Evolutionary conservation across 2,113 vertebrate species (phyloP), one percentile per base, ranked within the genome.

Genomic region (Chascanopsetta lugubris): DNA sequence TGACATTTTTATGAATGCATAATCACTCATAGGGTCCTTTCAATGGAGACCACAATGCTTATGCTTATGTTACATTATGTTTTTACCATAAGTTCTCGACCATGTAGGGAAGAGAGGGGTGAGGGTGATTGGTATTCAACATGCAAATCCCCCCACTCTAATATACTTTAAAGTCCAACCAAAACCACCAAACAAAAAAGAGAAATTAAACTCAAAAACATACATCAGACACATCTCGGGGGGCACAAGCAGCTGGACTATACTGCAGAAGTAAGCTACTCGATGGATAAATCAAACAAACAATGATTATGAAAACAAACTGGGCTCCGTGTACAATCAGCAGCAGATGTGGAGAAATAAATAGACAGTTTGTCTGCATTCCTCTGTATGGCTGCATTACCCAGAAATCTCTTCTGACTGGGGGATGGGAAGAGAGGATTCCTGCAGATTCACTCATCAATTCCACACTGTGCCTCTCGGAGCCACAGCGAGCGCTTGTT

Each of bases 271-370:
- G 73, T 56, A 21, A 46, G 50, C 56, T 66, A 29, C 22, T 61
- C 24, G 5, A 51, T 34, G 50, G 66, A 75, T 57, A 65, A 59
- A 72, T 36, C 48, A 76, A 80, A 79, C 74, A 80, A 82, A 79
- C 62, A 61, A 66, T n/a, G 54, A 82, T 72, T 61, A 72, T 53
- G 48, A 87, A 84, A 83, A 84, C 61, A 82, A 85, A 80, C 58
- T 11, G 5, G 3, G 17, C 62, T 72, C 60, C 57, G 49, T 51
- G 58, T 59, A 61, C 62, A 67, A 87, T 77, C 72, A 72, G 79
- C 64, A 60, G 81, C 85, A 88, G 67, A 87, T 78, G 77, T 72
- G 59, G 61, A 71, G 43, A 72, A 61, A 75, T 59, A 77, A 78
- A 85, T 72, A 76, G 45, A 85, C 74, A 76, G 45, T 58, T 64